Conservation (phyloP, 2,797 vertebrate species). For the Syngnathus rostellatus region DNA sequence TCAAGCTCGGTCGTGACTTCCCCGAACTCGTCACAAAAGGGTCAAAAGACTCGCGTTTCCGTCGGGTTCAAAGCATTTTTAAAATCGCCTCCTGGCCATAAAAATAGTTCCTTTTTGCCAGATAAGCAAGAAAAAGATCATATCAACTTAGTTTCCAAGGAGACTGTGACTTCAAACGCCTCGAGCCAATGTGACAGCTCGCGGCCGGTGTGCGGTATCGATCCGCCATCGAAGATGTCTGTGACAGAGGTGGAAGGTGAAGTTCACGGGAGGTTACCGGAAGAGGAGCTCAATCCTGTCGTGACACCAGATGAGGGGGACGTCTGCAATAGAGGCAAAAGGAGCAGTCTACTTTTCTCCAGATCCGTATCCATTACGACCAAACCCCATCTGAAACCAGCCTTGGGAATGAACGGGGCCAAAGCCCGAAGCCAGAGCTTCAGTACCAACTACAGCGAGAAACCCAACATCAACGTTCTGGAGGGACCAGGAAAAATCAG, state of each 20-base stretch:
- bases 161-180: slow-evolving; percentile 56
- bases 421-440: slow-evolving; percentile 93
- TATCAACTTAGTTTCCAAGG: slow-evolving; percentile 80
- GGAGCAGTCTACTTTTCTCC: slow-evolving; percentile 70
- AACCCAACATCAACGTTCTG: slow-evolving; percentile 53
- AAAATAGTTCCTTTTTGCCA: slow-evolving; percentile 71
- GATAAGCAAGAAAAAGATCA: slow-evolving; percentile 87
- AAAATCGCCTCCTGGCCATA: slow-evolving; percentile 76
- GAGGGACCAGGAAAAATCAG: slow-evolving; percentile 76
- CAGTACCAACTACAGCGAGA: slow-evolving; percentile 76
- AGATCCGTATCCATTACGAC: slow-evolving; percentile 76
- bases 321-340: slow-evolving; percentile 55
- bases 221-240: slow-evolving; percentile 40
- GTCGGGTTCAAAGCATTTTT: slow-evolving; percentile 80
- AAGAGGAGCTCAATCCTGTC: slow-evolving; percentile 37
- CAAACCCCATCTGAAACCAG: slow-evolving; percentile 82
- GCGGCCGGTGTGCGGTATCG: slow-evolving; percentile 22
- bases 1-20: slow-evolving; percentile 41
- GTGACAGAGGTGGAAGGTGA: slow-evolving; percentile 46
- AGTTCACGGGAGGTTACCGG: slow-evolving; percentile 35
- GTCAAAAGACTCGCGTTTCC: slow-evolving; percentile 75
- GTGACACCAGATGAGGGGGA: slow-evolving; percentile 35
- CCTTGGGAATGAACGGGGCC: slow-evolving; percentile 87
- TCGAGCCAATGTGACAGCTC: slow-evolving; percentile 52
- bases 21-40: slow-evolving; percentile 65